Base-by-base conservation (phyloP, 2,113 vertebrate species). In the Mobula birostris region DNA sequence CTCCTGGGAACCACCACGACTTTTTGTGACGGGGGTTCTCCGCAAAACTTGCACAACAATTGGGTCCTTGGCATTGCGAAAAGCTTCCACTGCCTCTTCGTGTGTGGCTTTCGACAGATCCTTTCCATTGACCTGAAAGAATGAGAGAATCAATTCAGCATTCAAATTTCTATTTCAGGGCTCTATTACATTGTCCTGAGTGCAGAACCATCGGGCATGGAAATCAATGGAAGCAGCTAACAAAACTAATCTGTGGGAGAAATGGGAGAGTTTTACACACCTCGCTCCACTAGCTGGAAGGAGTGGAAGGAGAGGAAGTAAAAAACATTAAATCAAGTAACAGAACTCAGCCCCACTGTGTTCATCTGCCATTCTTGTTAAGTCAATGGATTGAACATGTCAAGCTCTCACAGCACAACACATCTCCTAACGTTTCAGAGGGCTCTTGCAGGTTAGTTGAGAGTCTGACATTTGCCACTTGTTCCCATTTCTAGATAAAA, bases 21-120 rank as follows among this genome's bases (percentile, higher is more conserved):
- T 94, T 95, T 97, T 97, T 94, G 96, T 96, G 61, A 97, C 82
- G 4, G 98, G 98, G n/a, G 97, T 97, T 95, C 98, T 96, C 66
- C 98, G 96, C 95, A 99, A 97, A 95, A 99, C 98, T 95, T 99
- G 99, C 94, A 99, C 98, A 95, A 99, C 98, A 6, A 99, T 98
- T 95, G 99, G 98, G 94, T 99, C 99, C 97, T 98, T 99, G 96
- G 98, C 98, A 24, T 96, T 97, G 68, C 97, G 98, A 94, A 99
- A 98, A 94, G 97, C 97, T 96, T 99, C 98, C 96, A 98, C 98
- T 48, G 98, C 97, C 94, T 99, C 98, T 94, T 99, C 98, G 24
- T 99, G 98, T 95, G 98, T 98, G 94, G 98, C 98, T 95, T 98
- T 98, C 48, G 98, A 98, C 76, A 99, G 97, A 95, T 99, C 98